Evolutionary conservation across 2,888 invertebrate genomes (phyloP).

Genomic region (Aplocera efformata): DNA sequence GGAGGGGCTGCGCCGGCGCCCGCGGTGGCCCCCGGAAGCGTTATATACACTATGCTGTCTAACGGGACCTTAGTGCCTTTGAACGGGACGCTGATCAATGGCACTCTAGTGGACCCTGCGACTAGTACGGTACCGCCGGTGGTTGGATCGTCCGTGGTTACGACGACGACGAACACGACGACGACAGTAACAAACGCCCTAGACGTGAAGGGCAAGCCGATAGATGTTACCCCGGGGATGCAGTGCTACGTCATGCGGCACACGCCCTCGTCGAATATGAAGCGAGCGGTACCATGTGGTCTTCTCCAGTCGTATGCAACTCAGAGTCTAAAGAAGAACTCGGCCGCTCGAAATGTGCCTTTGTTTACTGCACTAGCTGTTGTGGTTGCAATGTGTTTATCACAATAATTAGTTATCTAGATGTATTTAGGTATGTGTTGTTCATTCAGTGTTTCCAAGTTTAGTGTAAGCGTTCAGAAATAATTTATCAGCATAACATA

Average conservation of each 20-base stretch:
- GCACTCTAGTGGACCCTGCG: conserved; percentile 20
- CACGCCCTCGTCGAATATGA: conserved; percentile 49
- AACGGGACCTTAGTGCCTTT: conserved; percentile 60
- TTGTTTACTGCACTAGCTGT: conserved; percentile 47
- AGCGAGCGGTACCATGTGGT: conserved; percentile 56
- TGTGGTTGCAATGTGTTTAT: conserved; percentile 37
- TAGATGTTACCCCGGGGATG: conserved; percentile 66
- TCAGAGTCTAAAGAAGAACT: conserved; percentile 55
- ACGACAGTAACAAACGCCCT: conserved; percentile 62
- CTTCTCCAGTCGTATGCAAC: conserved; percentile 63
- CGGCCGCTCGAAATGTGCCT: conserved; percentile 50
- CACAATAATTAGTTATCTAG: conserved; percentile 24
- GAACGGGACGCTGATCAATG: conserved; percentile 36
- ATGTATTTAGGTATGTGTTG: conserved; percentile 5
- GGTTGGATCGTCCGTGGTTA: conserved; percentile 45
- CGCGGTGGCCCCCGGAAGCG: conserved; percentile 29
- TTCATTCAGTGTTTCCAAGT: neutral
- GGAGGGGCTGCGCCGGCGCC: conserved; percentile 31
- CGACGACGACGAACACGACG: conserved; percentile 54
- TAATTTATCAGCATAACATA: too few species aligned
- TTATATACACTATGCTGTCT: conserved; percentile 49
- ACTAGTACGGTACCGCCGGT: conserved; percentile 27
- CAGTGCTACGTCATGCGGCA: conserved; percentile 59
- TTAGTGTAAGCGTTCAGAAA: neutral
- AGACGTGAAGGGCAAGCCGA: conserved; percentile 63